Conservation (phyloP, 2,113 vertebrate species). For the Machaerirhynchus nigripectus region DNA sequence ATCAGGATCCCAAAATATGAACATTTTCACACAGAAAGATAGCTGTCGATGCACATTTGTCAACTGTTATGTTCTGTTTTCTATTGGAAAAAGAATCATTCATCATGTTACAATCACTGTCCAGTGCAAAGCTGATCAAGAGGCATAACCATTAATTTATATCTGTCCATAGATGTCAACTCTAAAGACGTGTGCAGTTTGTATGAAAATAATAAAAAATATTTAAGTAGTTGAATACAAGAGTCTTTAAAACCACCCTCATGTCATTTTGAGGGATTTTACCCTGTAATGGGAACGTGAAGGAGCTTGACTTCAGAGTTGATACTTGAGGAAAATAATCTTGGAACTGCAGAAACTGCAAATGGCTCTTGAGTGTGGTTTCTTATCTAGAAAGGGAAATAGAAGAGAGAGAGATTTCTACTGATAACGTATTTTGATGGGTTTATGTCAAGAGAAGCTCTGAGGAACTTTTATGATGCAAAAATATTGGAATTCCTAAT, state of each 20-base stretch:
- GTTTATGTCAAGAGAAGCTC: background rate
- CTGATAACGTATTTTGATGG: background rate
- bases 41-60: slow-evolving; percentile 21
- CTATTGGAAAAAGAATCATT: slow-evolving; percentile 22
- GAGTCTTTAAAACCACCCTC: background rate
- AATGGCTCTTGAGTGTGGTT: background rate
- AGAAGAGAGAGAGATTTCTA: background rate
- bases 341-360: background rate
- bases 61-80: slow-evolving; percentile 5
- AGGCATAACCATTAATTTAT: slow-evolving; percentile 34
- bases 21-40: background rate
- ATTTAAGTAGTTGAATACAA: background rate
- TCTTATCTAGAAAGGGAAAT: background rate
- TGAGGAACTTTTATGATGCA: background rate
- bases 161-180: background rate
- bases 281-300: background rate
- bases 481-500: background rate
- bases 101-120: slow-evolving; percentile 29
- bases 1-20: background rate
- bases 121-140: slow-evolving; percentile 3
- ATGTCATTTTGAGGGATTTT: background rate
- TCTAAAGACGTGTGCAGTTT: background rate
- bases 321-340: background rate
- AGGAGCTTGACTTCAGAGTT: background rate
- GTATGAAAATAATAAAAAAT: background rate